A percentile compares a stretch with the other conserved stretches of the same genome.
Evolutionary conservation across 1,140 invertebrate species (phyloP).

Genomic region (Acyrthosiphon pisum): DNA sequence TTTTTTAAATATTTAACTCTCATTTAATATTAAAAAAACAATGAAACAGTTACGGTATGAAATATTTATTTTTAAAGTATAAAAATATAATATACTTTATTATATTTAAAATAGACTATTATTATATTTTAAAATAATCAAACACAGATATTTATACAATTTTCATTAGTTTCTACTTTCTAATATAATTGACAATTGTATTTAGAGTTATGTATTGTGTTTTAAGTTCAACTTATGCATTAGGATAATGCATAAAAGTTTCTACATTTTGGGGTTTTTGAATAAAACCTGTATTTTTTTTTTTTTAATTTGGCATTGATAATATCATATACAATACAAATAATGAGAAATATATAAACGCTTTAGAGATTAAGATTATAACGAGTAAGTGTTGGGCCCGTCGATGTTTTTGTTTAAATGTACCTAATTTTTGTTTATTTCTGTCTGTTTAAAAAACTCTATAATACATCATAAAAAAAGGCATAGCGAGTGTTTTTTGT

Average conservation of each 20-base stretch:
- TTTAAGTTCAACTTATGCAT: not conserved
- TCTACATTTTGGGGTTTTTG: not conserved
- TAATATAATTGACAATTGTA: not conserved
- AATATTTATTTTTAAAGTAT: not conserved
- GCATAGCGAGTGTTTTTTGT: not conserved
- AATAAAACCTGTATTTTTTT: not conserved
- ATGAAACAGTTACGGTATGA: not conserved
- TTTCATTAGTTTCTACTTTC: not conserved
- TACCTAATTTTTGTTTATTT: slow-evolving; percentile 8
- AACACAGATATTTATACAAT: not conserved
- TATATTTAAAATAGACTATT: not conserved
- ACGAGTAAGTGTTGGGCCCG: not conserved
- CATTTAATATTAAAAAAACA: not conserved
- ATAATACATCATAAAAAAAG: not conserved
- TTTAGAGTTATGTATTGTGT: not conserved
- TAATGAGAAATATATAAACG: not conserved
- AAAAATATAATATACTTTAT: no score
- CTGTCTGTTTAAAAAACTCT: not conserved
- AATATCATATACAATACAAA: not conserved
- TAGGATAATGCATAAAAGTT: not conserved
- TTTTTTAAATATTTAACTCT: not conserved
- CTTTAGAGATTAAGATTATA: not conserved
- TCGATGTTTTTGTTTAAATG: not conserved
- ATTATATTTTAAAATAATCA: not conserved
- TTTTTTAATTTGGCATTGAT: not conserved